These are phyloP conservation scores for Chaetodon trifascialis DNA, from an alignment of 2,113 vertebrate species.

Conservation along the genomic window DNA sequence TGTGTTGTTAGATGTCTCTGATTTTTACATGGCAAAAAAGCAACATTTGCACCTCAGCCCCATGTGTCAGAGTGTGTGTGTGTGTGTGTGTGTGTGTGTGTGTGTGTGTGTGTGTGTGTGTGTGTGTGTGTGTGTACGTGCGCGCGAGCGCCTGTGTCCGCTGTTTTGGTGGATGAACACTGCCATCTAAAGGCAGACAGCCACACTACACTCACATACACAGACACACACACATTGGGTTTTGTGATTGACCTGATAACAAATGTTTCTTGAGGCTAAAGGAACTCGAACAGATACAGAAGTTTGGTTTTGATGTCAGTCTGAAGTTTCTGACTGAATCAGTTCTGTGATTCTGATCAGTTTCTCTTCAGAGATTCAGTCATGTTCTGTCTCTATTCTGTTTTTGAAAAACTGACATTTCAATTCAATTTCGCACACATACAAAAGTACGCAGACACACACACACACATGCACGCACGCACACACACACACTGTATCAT, in stretches of 20 bases:
- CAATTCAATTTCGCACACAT: not conserved
- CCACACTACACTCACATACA: constrained; percentile 24
- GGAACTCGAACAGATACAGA: not conserved
- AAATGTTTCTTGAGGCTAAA: not conserved
- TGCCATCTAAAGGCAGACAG: constrained; percentile 67
- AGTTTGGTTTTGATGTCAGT: not conserved
- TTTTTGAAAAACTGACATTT: not conserved
- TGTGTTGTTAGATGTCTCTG: not conserved
- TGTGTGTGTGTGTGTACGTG: not conserved
- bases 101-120: not conserved
- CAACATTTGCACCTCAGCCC: not conserved
- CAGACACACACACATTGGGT: not conserved
- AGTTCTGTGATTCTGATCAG: not conserved
- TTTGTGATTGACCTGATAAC: not conserved
- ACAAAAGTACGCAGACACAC: not conserved
- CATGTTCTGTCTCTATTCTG: not conserved
- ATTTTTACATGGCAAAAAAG: not conserved
- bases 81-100: constrained; percentile 1
- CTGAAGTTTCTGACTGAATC: not conserved
- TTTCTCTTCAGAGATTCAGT: not conserved
- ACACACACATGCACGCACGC: not conserved
- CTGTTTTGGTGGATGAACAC: constrained; percentile 59
- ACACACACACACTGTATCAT: constrained; percentile 11
- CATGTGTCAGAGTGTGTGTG: not conserved
- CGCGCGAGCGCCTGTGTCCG: not conserved